A percentile compares a stretch with the other conserved stretches of the same genome.
phyloP scores from a whole-genome alignment of 30 jellyfish, hydroid and myxozoan species.

The Clytia hemisphaerica region DNA sequence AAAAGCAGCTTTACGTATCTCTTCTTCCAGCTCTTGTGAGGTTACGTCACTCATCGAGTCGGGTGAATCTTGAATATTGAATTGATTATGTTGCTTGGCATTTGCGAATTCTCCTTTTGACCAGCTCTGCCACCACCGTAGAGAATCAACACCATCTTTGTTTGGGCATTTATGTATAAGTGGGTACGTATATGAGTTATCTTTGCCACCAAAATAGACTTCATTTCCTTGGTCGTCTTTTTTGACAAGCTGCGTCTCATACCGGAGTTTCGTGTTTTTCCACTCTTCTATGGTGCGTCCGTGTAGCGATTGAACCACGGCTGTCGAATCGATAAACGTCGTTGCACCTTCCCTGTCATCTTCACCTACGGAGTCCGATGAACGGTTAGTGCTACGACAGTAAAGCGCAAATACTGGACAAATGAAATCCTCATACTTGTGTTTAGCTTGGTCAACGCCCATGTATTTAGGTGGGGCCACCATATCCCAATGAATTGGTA shows the following conservation, averaged over 20 bases:
- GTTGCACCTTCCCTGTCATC: conserved; percentile 16
- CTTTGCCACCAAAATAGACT: conserved; percentile 38
- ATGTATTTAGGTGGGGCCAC: conserved; percentile 38
- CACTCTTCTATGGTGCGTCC: conserved; percentile 22
- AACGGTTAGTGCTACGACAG: neutral
- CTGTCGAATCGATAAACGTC: conserved; percentile 33
- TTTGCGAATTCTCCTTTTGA: conserved; percentile 20
- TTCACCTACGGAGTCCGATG: too few relatives aligned
- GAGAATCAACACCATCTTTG: conserved; percentile 35
- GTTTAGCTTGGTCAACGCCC: conserved; percentile 18
- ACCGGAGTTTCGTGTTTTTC: conserved; percentile 21
- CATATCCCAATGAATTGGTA: conserved; percentile 43
- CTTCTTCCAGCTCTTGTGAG: conserved; percentile 27
- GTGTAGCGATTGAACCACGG: conserved; percentile 7
- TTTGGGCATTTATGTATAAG: conserved; percentile 37
- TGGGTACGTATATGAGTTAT: conserved; percentile 23
- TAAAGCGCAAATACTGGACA: conserved; percentile 41
- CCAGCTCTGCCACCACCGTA: conserved; percentile 44
- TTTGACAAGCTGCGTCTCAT: neutral
- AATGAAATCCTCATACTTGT: conserved; percentile 30
- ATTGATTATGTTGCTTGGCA: conserved; percentile 6
- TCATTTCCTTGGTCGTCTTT: conserved; percentile 6
- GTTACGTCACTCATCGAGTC: neutral
- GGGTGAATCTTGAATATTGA: neutral
- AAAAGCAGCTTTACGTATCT: too few relatives aligned